These are phyloP conservation scores for Anoplophora glabripennis DNA, from an alignment of 1,140 invertebrate genomes.

Conservation along the genomic window DNA sequence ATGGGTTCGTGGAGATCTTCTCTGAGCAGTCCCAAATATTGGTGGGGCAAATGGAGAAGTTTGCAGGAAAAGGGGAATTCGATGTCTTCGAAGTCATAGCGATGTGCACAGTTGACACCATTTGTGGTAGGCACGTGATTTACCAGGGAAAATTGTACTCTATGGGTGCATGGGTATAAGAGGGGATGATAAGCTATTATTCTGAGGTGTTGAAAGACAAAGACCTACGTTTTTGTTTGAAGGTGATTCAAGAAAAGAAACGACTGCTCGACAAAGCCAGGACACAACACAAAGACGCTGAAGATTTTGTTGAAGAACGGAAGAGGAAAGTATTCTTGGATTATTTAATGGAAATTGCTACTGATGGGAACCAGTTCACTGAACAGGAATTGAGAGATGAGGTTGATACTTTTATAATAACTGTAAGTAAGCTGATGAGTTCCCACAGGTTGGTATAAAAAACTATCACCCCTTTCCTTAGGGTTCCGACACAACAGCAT, in stretches of 20 bases:
- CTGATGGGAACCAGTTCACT: constrained; percentile 15
- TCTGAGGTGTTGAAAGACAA: no score
- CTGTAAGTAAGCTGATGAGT: constrained; percentile 16
- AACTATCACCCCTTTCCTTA: constrained; percentile 5
- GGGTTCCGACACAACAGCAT: constrained; percentile 31
- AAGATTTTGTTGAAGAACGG: neutral
- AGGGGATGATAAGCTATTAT: no score
- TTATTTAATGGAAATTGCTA: constrained; percentile 20
- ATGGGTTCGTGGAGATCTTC: constrained; percentile 71
- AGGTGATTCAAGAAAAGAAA: constrained; percentile 11
- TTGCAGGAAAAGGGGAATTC: constrained; percentile 49
- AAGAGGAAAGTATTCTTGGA: constrained; percentile 28
- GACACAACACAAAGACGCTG: neutral
- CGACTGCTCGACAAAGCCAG: neutral
- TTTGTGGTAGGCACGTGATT: constrained; percentile 59
- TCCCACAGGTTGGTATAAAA: neutral
- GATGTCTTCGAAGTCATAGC: constrained; percentile 65
- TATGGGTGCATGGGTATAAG: no score
- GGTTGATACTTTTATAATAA: constrained; percentile 31
- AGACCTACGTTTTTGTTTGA: no score
- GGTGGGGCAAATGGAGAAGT: constrained; percentile 54
- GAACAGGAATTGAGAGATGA: constrained; percentile 33
- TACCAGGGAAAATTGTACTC: neutral
- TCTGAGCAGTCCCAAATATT: constrained; percentile 63
- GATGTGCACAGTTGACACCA: constrained; percentile 69